Evolutionary conservation across 2,113 vertebrate species (phyloP).

Genomic region (Pao palembangensis): DNA sequence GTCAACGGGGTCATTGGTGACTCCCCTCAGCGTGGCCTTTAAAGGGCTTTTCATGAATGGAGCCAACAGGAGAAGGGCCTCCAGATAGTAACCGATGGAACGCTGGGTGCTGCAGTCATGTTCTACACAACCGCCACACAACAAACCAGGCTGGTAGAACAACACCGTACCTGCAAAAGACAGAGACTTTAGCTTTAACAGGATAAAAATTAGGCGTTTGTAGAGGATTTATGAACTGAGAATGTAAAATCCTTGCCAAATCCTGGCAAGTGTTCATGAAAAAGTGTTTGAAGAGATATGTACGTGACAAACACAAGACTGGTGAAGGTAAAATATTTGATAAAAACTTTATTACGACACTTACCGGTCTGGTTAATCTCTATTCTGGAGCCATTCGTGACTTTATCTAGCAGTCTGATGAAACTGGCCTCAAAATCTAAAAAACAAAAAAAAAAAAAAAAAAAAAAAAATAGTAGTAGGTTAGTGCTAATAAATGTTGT

Average conservation of each 20-base stretch:
- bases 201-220: not conserved
- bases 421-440: constrained; percentile 97
- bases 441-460: not conserved
- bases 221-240: not conserved
- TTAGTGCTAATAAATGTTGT: not conserved
- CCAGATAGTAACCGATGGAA: constrained; percentile 90
- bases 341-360: constrained; percentile 8
- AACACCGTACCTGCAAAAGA: constrained; percentile 82
- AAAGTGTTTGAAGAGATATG: too few relatives aligned
- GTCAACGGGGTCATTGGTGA: constrained; percentile 88
- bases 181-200: not conserved
- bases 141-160: constrained; percentile 90
- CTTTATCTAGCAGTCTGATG: constrained; percentile 91
- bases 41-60: constrained; percentile 92
- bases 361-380: constrained; percentile 98
- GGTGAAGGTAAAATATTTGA: too few relatives aligned
- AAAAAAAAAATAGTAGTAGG: not conserved
- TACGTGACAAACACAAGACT: not conserved
- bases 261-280: too few relatives aligned
- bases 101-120: constrained; percentile 88
- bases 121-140: constrained; percentile 84
- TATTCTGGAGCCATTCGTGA: constrained; percentile 93
- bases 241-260: too few relatives aligned
- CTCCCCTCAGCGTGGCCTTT: constrained; percentile 84
- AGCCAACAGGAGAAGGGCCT: constrained; percentile 88